These are phyloP conservation scores for Drosophila lacicola DNA, from an alignment of 2,888 invertebrate species.

Conservation along the genomic window DNA sequence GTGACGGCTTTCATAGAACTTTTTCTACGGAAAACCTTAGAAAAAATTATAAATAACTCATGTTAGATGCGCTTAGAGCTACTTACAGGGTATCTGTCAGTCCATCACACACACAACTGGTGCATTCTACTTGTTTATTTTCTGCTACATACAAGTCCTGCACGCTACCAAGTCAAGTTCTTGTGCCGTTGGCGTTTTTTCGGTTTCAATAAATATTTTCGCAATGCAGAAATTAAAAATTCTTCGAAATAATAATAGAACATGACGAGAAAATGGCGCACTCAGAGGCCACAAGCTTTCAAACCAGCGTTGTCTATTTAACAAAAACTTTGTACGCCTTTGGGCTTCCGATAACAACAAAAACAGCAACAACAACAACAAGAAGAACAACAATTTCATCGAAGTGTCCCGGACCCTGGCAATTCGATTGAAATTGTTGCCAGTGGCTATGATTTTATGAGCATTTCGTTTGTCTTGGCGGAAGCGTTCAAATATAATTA, in stretches of 20 bases:
- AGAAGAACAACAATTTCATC: constrained; percentile 21
- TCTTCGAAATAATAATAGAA: constrained; percentile 68
- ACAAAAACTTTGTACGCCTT: constrained; percentile 64
- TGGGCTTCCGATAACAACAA: constrained; percentile 52
- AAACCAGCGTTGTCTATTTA: constrained; percentile 62
- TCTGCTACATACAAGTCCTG: constrained; percentile 20
- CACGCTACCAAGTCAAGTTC: constrained; percentile 47
- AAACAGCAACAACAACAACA: constrained; percentile 27
- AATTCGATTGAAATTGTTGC: constrained; percentile 80
- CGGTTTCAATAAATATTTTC: constrained; percentile 80
- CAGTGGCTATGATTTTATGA: constrained; percentile 77
- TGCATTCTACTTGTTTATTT: constrained; percentile 15
- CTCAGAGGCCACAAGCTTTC: constrained; percentile 44
- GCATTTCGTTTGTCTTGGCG: constrained; percentile 60
- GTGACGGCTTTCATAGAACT: neutral
- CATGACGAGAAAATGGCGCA: constrained; percentile 31
- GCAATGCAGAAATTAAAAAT: constrained; percentile 80
- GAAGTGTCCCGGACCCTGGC: constrained; percentile 51
- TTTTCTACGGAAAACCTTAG: neutral
- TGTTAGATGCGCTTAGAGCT: too few relatives aligned
- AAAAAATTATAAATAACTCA: too few relatives aligned
- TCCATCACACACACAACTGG: neutral
- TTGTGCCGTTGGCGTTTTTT: constrained; percentile 62
- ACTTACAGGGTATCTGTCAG: neutral
- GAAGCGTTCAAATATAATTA: constrained; percentile 69